Evolutionary conservation across 2,888 invertebrate genomes (phyloP).

Genomic region (Ernsta delagoae): DNA sequence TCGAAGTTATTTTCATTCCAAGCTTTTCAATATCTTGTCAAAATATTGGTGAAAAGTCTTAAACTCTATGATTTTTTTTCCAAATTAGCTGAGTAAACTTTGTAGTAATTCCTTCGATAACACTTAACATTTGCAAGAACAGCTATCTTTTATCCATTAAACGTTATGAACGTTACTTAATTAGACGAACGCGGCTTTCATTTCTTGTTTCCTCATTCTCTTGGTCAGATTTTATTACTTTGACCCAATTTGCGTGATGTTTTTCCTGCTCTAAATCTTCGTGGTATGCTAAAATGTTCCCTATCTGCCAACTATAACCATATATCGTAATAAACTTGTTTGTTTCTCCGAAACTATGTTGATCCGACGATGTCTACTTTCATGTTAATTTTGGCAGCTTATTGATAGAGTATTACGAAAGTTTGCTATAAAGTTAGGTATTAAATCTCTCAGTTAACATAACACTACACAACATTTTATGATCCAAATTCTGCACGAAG

Average conservation of each 20-base stretch:
- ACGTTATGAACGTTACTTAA: background rate
- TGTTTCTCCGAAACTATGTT: constrained; percentile 11
- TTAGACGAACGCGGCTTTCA: background rate
- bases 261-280: constrained; percentile 29
- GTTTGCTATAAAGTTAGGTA: background rate
- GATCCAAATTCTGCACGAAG: background rate
- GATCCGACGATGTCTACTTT: constrained; percentile 1
- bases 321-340: constrained; percentile 29
- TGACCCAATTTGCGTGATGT: constrained; percentile 32
- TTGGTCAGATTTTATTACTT: constrained; percentile 36
- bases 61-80: too few species aligned
- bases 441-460: background rate
- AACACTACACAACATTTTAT: background rate
- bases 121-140: background rate
- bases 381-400: constrained; percentile 13
- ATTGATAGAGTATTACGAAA: background rate
- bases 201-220: constrained; percentile 22
- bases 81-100: too few species aligned
- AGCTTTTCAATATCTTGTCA: too few species aligned
- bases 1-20: too few species aligned
- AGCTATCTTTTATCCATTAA: background rate
- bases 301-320: constrained; percentile 27
- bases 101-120: background rate
- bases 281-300: constrained; percentile 33
- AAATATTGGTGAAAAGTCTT: too few species aligned